These are phyloP conservation scores for Drepana arcuata DNA, from an alignment of 1,140 invertebrate species.

Conservation along the genomic window DNA sequence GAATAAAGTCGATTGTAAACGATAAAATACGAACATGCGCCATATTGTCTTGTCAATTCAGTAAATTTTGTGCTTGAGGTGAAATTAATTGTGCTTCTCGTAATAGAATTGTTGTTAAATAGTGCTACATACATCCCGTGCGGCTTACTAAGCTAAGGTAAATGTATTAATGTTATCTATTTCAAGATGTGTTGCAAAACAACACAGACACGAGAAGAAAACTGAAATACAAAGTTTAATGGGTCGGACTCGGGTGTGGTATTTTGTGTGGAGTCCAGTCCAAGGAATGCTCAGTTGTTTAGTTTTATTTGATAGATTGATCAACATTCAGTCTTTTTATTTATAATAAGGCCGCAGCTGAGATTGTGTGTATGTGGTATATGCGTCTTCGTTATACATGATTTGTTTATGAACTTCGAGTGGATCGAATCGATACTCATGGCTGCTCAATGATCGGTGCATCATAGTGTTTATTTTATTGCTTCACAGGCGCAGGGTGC, in stretches of 20 bases:
- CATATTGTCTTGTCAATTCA: constrained; percentile 67
- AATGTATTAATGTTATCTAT: constrained; percentile 7
- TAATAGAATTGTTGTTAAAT: too few species aligned
- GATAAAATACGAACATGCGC: constrained; percentile 28
- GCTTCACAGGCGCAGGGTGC: constrained; percentile 61
- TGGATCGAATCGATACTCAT: constrained; percentile 47
- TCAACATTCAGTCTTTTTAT: too few species aligned
- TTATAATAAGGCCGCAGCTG: too few species aligned
- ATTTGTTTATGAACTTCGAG: too few species aligned
- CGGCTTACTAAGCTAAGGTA: constrained; percentile 32
- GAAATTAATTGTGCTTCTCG: constrained; percentile 35
- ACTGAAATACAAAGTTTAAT: constrained; percentile 21
- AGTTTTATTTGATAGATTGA: constrained; percentile 30
- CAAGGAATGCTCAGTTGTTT: constrained; percentile 56
- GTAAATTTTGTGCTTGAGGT: constrained; percentile 48
- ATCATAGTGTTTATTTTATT: constrained; percentile 35
- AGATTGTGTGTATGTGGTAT: too few species aligned
- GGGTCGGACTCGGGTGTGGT: constrained; percentile 58
- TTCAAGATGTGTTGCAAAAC: background rate
- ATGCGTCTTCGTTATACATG: too few species aligned
- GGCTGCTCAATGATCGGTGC: constrained; percentile 32
- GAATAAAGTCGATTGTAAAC: constrained; percentile 20
- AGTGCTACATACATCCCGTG: constrained; percentile 20
- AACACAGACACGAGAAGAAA: constrained; percentile 3
- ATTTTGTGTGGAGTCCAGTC: constrained; percentile 65